Conservation (phyloP, 2,888 invertebrate species). For the Neocrepidodera transversa region DNA sequence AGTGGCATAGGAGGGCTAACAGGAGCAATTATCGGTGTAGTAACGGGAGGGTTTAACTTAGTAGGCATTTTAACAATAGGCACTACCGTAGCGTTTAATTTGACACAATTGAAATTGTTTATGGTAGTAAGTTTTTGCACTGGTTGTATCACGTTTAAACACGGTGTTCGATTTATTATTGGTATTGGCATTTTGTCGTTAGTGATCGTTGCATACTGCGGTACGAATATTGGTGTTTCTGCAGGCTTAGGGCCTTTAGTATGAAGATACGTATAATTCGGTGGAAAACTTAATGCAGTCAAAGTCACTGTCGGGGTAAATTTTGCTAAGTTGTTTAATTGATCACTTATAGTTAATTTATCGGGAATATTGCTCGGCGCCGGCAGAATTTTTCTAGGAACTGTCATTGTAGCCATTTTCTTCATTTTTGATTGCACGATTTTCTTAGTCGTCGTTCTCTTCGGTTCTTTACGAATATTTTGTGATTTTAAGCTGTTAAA, state of each 20-base stretch:
- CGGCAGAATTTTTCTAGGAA: slow-evolving; percentile 59
- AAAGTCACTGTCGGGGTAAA: slow-evolving; percentile 56
- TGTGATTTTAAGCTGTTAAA: slow-evolving; percentile 45
- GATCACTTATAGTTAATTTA: slow-evolving; percentile 47
- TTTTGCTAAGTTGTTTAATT: slow-evolving; percentile 48
- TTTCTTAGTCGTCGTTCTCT: slow-evolving; percentile 57
- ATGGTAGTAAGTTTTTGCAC: slow-evolving; percentile 56
- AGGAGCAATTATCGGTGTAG: not conserved
- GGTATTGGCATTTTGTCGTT: slow-evolving; percentile 56
- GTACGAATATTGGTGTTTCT: slow-evolving; percentile 54
- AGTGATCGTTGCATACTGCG: slow-evolving; percentile 55
- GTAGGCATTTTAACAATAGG: slow-evolving; percentile 60
- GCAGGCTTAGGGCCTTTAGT: slow-evolving; percentile 58
- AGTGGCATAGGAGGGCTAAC: not conserved
- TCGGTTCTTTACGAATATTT: slow-evolving; percentile 45
- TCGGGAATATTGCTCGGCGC: slow-evolving; percentile 58
- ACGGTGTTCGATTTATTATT: slow-evolving; percentile 55
- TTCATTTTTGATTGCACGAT: slow-evolving; percentile 48
- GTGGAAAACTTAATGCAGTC: slow-evolving; percentile 55
- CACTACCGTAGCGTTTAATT: slow-evolving; percentile 60
- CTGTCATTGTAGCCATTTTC: slow-evolving; percentile 51
- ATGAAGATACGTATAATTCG: slow-evolving; percentile 58
- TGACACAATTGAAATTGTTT: slow-evolving; percentile 59
- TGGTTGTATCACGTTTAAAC: slow-evolving; percentile 57
- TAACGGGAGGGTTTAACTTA: slow-evolving; percentile 43